Conservation (phyloP, 2,888 invertebrate species). For the Argyresthia albistria region DNA sequence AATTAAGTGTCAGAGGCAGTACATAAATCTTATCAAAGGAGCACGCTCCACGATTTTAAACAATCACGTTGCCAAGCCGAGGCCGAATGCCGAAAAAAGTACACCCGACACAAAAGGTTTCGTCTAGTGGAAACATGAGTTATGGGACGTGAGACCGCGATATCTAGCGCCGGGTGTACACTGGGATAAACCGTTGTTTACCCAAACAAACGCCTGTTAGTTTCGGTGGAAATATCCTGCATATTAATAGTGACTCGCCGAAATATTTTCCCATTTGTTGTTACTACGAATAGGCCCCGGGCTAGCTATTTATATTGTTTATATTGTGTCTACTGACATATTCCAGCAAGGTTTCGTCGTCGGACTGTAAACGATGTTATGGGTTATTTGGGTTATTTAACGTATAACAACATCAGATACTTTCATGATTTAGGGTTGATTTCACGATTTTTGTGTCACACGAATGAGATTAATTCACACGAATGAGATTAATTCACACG, state of each 20-base stretch:
- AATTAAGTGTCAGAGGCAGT: conserved; percentile 61
- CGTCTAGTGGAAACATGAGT: conserved; percentile 40
- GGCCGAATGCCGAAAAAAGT: conserved; percentile 28
- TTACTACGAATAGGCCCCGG: not conserved
- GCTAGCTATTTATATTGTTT: too few species aligned
- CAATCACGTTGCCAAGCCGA: conserved; percentile 33
- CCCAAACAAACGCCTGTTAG: not conserved
- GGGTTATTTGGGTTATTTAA: too few species aligned
- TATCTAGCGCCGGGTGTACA: conserved; percentile 13
- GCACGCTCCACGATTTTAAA: conserved; percentile 54
- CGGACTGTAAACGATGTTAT: too few species aligned
- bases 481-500: too few species aligned
- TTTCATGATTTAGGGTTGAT: too few species aligned
- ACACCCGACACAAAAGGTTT: conserved; percentile 36
- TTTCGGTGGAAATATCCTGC: not conserved
- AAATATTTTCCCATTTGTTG: not conserved
- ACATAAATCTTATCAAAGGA: conserved; percentile 55
- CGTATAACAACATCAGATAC: too few species aligned
- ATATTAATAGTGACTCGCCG: not conserved
- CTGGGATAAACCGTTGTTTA: not conserved
- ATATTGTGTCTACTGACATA: not conserved
- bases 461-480: too few species aligned
- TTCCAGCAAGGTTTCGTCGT: not conserved
- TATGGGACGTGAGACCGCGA: conserved; percentile 22
- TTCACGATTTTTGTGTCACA: too few species aligned